phyloP scores from a whole-genome alignment of 2,888 invertebrate species.

The Tiliacea citrago region DNA sequence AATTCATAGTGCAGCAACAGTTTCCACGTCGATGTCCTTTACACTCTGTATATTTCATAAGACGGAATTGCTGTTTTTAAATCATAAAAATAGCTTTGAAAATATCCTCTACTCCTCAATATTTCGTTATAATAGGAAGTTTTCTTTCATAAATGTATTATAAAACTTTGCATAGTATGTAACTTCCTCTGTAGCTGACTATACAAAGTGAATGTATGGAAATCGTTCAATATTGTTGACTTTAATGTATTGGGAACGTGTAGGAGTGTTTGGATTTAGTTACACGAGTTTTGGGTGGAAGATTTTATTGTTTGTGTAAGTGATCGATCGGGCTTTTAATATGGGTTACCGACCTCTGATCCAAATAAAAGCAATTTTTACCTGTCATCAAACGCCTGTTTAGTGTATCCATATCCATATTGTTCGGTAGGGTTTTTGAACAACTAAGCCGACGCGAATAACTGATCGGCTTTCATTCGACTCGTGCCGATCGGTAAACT shows the following conservation, averaged over 20 bases:
- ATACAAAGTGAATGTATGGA: constrained; percentile 23
- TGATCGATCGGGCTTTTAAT: constrained; percentile 1
- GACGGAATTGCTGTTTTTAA: too few species aligned
- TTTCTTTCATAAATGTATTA: not conserved
- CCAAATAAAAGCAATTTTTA: constrained; percentile 5
- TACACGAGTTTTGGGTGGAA: not conserved
- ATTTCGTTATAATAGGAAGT: too few species aligned
- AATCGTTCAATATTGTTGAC: constrained; percentile 45
- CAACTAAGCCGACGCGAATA: too few species aligned
- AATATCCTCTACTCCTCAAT: too few species aligned
- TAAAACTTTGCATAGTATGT: not conserved
- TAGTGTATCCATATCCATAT: not conserved
- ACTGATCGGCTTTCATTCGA: too few species aligned
- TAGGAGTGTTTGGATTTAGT: constrained; percentile 19
- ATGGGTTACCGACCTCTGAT: not conserved
- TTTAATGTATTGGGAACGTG: constrained; percentile 22
- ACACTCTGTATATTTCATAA: too few species aligned
- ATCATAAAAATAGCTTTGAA: too few species aligned
- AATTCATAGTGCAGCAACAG: too few species aligned
- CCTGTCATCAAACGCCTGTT: not conserved
- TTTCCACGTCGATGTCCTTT: not conserved
- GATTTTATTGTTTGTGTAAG: constrained; percentile 4
- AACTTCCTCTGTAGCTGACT: not conserved
- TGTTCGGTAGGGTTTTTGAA: too few species aligned
- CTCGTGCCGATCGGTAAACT: too few species aligned